Base-by-base conservation (phyloP, 1,140 invertebrate species). In the Cephus cinctus region DNA sequence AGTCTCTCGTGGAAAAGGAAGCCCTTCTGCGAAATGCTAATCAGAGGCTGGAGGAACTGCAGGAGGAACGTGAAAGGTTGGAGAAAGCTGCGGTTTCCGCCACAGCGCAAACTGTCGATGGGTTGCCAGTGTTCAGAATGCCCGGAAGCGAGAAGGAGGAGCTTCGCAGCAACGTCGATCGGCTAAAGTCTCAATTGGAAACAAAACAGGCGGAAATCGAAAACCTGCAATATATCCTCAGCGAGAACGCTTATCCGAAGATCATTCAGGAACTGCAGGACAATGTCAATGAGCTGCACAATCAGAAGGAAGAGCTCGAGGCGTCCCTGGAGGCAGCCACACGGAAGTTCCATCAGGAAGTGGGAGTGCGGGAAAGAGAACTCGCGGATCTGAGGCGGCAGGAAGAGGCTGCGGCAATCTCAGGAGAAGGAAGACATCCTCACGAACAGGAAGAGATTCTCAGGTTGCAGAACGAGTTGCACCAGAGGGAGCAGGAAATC, bases 241-340 rank as follows among this genome's bases (percentile, higher is more conserved):
- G 56, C 31, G 66, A 75, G 19, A 71, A 65, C 18, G 67, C 67
- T 0, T 71, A 69, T 48, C 71, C 71, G 0, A 43, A 23, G 6
- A 68, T 77, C 4, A 52, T 75, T 6, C 67, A 75, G 25, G 61
- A 71, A 9, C 50, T 76, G 18, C 75, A 77, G 39, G 68, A 75
- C 3, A 70, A 60, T 8, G 65, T 76, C 1, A 71, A 76, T 55
- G 51, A 43, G 11, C 20, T 77, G 4, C 71, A 76, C 32, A 67
- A 71, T 5, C 53, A 52, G 4, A 44, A 58, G 8, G 55, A 63
- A 8, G 41, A 67, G 25, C 47, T 67, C 1, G 38, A 56, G n/a
- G n/a, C n/a, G n/a, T n/a, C n/a, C n/a, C n/a, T n/a, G n/a, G n/a
- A n/a, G n/a, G n/a, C n/a, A n/a, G n/a, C n/a, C n/a, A n/a, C n/a